Evolutionary conservation across 1,140 invertebrate species (phyloP), one percentile per base, ranked within the genome.

Genomic region (Zaprionus inermis): DNA sequence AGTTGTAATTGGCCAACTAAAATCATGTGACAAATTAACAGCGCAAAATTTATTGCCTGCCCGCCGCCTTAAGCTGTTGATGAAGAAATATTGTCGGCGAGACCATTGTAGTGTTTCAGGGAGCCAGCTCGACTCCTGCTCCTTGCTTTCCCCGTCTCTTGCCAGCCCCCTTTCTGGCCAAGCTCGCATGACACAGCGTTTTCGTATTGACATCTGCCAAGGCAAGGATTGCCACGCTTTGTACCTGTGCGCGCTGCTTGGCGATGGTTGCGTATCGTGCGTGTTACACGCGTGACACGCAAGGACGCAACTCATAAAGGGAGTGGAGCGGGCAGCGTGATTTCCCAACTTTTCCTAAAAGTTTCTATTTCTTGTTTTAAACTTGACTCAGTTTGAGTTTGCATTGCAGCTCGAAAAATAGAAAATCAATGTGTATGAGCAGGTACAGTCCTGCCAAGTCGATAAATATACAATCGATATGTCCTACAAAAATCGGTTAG

Each of bases 21-120:
- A 89, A 89, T 89, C 84, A 89, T 89, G 84, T 89, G 84, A 89
- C 84, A 89, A 89, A 89, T 89, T 89, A 89, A 89, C 84, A 89
- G 84, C 85, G 84, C 74, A 89, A 78, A 89, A 89, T 89, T 89
- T 89, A 89, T 89, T 89, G 84, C 84, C 84, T 88, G 83, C 67
- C 76, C 83, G 80, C 83, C 83, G 83, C 83, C 83, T 89, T 88
- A 89, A 88, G 83, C 83, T 88, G 80, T 88, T 89, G 84, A 88
- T 88, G 84, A 88, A 88, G 83, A 88, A 89, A 83, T 88, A 88
- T 89, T 89, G 84, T 89, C 67, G 78, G 61, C 61, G 63, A 73
- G 49, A 18, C 28, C 24, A 16, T 49, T 36, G 24, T 56, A 36
- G n/a, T 10, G 28, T 22, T 49, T 5, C 24, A 5, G 10, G 58